phyloP scores from a whole-genome alignment of 2,888 invertebrate species.

The Erebia palarica region DNA sequence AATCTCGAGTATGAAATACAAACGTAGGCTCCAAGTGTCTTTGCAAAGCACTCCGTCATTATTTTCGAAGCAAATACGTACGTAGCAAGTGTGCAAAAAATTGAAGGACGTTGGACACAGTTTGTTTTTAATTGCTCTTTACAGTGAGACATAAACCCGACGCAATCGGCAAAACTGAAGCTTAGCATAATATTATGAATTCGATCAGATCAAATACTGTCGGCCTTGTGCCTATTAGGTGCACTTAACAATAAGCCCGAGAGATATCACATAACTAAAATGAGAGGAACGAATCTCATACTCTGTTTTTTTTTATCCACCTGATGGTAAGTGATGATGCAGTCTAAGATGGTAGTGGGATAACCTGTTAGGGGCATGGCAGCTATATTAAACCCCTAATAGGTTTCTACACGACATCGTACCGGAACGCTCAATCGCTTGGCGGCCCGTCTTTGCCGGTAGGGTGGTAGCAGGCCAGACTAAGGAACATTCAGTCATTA shows the following conservation, averaged over 20 bases:
- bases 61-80: background rate
- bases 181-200: conserved; percentile 49
- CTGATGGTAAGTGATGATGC: too few species aligned
- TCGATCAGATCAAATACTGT: conserved; percentile 62
- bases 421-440: too few species aligned
- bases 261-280: background rate
- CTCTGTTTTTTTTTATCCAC: too few species aligned
- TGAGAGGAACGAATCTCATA: background rate
- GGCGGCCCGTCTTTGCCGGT: too few species aligned
- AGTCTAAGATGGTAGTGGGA: too few species aligned
- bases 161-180: conserved; percentile 43
- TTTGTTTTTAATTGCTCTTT: background rate
- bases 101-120: conserved; percentile 1
- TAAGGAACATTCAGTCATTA: too few species aligned
- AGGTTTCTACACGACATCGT: too few species aligned
- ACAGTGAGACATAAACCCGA: conserved; percentile 7
- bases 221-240: conserved; percentile 61
- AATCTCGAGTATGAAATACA: background rate
- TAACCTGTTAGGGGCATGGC: too few species aligned
- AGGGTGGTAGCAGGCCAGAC: too few species aligned
- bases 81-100: background rate
- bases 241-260: conserved; percentile 37
- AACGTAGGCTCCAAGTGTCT: conserved; percentile 2
- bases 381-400: too few species aligned
- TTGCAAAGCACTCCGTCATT: background rate